phyloP scores from a whole-genome alignment of 1,140 invertebrate genomes.

The Myzus persicae region DNA sequence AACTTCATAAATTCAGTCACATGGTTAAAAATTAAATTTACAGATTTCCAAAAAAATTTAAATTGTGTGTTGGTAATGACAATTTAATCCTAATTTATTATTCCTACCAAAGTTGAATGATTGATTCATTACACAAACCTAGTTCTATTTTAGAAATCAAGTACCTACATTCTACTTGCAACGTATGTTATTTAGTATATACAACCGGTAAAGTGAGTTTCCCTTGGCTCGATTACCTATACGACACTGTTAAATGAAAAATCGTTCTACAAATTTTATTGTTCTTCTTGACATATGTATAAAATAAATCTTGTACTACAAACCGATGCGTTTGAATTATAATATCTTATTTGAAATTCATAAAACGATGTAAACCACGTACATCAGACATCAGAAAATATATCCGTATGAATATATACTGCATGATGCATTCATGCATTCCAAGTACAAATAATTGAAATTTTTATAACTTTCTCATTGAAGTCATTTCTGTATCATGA shows the following conservation, averaged over 20 bases:
- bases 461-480: neutral
- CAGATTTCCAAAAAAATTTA: neutral
- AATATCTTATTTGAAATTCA: conserved; percentile 31
- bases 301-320: conserved; percentile 3
- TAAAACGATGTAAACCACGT: neutral
- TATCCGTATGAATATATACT: neutral
- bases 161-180: neutral
- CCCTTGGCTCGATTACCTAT: neutral
- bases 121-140: neutral
- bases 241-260: conserved; percentile 21
- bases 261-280: neutral
- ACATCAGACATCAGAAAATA: neutral
- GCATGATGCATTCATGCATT: neutral
- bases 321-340: neutral
- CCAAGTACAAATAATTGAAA: neutral
- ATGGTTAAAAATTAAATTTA: no score
- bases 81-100: neutral
- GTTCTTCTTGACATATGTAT: neutral
- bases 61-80: neutral
- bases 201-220: conserved; percentile 16
- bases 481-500: neutral
- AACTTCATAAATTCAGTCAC: neutral
- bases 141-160: neutral
- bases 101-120: neutral
- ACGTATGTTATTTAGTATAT: neutral